Evolutionary conservation across 2,888 invertebrate species (phyloP), one percentile per base, ranked within the genome.

Genomic region (Drosophila siamana): DNA sequence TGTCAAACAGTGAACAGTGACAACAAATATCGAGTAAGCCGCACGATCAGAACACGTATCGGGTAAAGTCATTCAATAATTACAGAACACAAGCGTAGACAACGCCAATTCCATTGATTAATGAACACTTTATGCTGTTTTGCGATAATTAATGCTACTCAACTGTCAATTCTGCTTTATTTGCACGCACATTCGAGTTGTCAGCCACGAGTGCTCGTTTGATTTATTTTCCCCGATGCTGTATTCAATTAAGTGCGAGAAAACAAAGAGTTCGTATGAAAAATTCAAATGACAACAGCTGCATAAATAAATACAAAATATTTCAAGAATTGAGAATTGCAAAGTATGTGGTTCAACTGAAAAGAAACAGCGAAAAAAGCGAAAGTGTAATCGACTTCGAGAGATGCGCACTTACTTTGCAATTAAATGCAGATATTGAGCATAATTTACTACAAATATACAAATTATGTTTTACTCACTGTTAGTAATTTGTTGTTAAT

Each of bases 21-120:
- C 83, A 79, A 50, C 56, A 48, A 74, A 62, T 64, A 50, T 19
- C 2, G 19, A 3, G 19, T 19, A 19, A 19, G 19, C 19, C 60
- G 36, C 55, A 56, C 15, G 54, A 47, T 24, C 50, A 46, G 33
- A 52, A 43, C 40, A 57, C 47, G 52, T 28, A 26, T 30, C 36
- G 41, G 44, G 56, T 54, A 59, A 74, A 62, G n/a, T 62, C 52
- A 59, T 43, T 69, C 24, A 56, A 46, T 57, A 40, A 43, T 55
- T 60, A 47, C 28, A 52, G 15, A 63, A 75, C 65, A 59, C 43
- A 51, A 52, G 69, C 69, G 63, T 38, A 47, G 69, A 81, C 80
- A 73, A 63, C 57, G 78, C 68, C 75, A 75, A 63, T 62, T 69
- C 47, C 46, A 72, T 61, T 82, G 82, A 87, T 82, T 82, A 75